Percentiles rank a stretch among this genome's conserved stretches.
phyloP scores from a whole-genome alignment of 1,140 invertebrate species.

The Pectinophora gossypiella region DNA sequence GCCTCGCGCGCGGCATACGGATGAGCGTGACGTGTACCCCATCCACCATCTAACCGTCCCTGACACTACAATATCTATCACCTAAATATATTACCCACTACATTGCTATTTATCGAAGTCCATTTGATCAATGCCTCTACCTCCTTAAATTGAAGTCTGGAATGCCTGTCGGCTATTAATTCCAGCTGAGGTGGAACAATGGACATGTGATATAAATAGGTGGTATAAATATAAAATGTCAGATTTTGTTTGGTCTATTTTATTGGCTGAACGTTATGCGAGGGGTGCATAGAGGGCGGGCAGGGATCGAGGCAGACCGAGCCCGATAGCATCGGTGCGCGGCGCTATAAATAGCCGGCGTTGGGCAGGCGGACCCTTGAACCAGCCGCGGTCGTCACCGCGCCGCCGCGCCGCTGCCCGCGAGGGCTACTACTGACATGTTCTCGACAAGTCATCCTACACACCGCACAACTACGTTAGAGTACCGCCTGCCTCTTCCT shows the following conservation, averaged over 20 bases:
- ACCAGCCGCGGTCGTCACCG: constrained; percentile 57
- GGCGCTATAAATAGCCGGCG: constrained; percentile 68
- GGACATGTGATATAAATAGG: constrained; percentile 65
- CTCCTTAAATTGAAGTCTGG: constrained; percentile 22
- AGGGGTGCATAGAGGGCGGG: constrained; percentile 64
- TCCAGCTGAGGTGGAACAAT: constrained; percentile 56
- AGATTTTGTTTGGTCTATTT: constrained; percentile 66
- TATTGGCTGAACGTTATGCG: constrained; percentile 57
- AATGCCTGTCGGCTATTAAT: constrained; percentile 55
- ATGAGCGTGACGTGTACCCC: constrained; percentile 51
- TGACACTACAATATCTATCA: constrained; percentile 2
- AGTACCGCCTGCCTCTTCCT: too few relatives aligned
- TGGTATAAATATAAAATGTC: constrained; percentile 60
- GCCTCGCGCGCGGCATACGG: constrained; percentile 59
- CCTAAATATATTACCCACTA: constrained; percentile 8
- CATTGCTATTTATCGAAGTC: constrained; percentile 1
- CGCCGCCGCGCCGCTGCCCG: too few relatives aligned
- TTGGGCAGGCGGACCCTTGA: constrained; percentile 58
- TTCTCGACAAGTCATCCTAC: too few relatives aligned
- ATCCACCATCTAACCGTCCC: constrained; percentile 38
- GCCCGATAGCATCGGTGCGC: constrained; percentile 63
- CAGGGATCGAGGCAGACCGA: constrained; percentile 45
- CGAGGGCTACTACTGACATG: too few relatives aligned
- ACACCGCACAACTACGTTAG: too few relatives aligned
- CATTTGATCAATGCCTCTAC: background rate